A percentile compares a stretch with the other conserved stretches of the same genome.
phyloP scores from a whole-genome alignment of 2,888 invertebrate genomes.

The Eueremaeus valkanovi region DNA sequence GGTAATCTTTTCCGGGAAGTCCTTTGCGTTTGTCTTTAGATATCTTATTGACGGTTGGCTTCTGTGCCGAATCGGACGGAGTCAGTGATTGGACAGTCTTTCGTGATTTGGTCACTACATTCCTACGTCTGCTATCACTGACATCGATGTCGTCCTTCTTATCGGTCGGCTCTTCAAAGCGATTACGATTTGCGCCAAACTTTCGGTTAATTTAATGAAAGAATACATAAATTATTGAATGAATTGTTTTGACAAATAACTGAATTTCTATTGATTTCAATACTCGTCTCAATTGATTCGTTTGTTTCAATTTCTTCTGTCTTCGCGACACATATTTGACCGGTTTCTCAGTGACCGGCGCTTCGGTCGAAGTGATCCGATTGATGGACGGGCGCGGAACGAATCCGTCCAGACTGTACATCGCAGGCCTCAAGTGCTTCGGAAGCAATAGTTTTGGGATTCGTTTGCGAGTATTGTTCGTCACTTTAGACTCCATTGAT shows the following conservation, averaged over 20 bases:
- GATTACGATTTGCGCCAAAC: slow-evolving; percentile 26
- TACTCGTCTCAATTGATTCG: slow-evolving; percentile 27
- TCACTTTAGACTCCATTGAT: no score
- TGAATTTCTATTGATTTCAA: no score
- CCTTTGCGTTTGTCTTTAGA: slow-evolving; percentile 41
- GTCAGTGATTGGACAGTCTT: slow-evolving; percentile 40
- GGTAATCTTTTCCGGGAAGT: slow-evolving; percentile 70
- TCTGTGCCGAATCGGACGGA: background rate
- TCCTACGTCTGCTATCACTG: slow-evolving; percentile 37
- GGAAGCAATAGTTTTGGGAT: slow-evolving; percentile 47
- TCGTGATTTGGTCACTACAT: slow-evolving; percentile 41
- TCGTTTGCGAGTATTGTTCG: background rate
- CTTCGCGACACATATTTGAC: background rate
- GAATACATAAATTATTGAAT: background rate
- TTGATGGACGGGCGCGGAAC: slow-evolving; percentile 47
- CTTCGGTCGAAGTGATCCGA: slow-evolving; percentile 43
- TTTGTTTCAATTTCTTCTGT: background rate
- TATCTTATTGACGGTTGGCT: background rate
- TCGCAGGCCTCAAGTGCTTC: slow-evolving; percentile 46
- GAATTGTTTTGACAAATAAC: background rate
- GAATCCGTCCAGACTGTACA: slow-evolving; percentile 48
- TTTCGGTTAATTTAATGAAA: background rate
- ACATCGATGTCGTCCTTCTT: slow-evolving; percentile 36
- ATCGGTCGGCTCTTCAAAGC: background rate
- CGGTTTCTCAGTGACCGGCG: slow-evolving; percentile 28